These are phyloP conservation scores for Apoda limacodes DNA, from an alignment of 2,888 invertebrate genomes.

Conservation along the genomic window DNA sequence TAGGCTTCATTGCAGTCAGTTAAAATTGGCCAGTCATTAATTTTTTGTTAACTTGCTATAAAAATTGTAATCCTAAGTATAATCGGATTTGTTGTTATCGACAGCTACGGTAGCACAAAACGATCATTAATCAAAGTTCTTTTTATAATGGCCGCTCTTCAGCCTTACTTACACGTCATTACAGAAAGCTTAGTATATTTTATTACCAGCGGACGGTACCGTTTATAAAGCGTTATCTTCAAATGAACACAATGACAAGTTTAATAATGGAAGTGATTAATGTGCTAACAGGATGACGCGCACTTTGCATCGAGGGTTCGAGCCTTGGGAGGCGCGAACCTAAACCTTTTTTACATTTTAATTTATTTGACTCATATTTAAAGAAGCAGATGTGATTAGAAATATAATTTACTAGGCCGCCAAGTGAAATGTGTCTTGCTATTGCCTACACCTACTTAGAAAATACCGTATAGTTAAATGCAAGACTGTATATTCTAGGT, in stretches of 20 bases:
- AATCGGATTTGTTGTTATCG: slow-evolving; percentile 38
- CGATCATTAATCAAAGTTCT: slow-evolving; percentile 52
- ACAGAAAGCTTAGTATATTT: slow-evolving; percentile 63
- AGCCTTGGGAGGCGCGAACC: slow-evolving; percentile 59
- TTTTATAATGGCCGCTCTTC: slow-evolving; percentile 36
- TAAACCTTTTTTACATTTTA: slow-evolving; percentile 29
- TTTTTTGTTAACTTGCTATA: too few species aligned
- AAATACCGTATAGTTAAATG: too few species aligned
- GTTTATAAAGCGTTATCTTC: slow-evolving; percentile 68
- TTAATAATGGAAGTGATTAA: slow-evolving; percentile 68
- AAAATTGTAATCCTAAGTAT: too few species aligned
- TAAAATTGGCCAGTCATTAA: too few species aligned
- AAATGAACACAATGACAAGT: slow-evolving; percentile 67
- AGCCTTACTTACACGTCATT: slow-evolving; percentile 57
- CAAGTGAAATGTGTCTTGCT: too few species aligned
- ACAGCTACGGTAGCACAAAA: slow-evolving; percentile 20
- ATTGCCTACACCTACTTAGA: too few species aligned
- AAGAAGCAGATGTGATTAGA: too few species aligned
- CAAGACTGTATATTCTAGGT: too few species aligned
- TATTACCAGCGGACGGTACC: slow-evolving; percentile 62
- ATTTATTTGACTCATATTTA: too few species aligned
- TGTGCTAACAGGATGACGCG: slow-evolving; percentile 66
- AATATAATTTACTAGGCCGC: too few species aligned
- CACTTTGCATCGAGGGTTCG: slow-evolving; percentile 46
- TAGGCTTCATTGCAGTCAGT: too few species aligned